Evolutionary conservation across 2,888 invertebrate genomes (phyloP).

Genomic region (Agrochola lychnidis): DNA sequence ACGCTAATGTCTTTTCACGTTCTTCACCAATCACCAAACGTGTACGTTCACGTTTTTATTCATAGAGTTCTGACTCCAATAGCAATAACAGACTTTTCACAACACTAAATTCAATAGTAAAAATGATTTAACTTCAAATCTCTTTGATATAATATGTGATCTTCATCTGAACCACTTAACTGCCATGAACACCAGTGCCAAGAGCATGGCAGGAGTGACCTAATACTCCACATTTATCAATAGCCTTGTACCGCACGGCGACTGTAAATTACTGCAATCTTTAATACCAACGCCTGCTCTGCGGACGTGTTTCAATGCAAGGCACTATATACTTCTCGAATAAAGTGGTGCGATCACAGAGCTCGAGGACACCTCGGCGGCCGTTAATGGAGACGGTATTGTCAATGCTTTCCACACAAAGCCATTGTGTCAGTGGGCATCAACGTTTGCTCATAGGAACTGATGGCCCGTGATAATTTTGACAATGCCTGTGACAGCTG

Average conservation of each 20-base stretch:
- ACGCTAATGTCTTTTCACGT: not conserved
- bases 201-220: not conserved
- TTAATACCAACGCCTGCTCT: slow-evolving; percentile 20
- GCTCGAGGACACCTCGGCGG: too few species aligned
- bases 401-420: not conserved
- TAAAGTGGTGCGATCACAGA: not conserved
- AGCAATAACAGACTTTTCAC: too few species aligned
- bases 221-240: slow-evolving; percentile 40
- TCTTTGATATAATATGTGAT: not conserved
- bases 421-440: not conserved
- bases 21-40: not conserved
- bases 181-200: not conserved
- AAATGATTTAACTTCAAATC: not conserved
- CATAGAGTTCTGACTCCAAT: not conserved
- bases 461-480: not conserved
- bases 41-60: too few species aligned
- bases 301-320: slow-evolving; percentile 6
- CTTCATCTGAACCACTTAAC: not conserved
- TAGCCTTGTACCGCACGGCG: not conserved
- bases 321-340: not conserved
- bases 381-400: not conserved
- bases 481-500: not conserved
- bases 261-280: slow-evolving; percentile 44
- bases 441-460: not conserved
- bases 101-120: not conserved